phyloP scores from a whole-genome alignment of 2,888 invertebrate species.

The Dysmachus trigonus region DNA sequence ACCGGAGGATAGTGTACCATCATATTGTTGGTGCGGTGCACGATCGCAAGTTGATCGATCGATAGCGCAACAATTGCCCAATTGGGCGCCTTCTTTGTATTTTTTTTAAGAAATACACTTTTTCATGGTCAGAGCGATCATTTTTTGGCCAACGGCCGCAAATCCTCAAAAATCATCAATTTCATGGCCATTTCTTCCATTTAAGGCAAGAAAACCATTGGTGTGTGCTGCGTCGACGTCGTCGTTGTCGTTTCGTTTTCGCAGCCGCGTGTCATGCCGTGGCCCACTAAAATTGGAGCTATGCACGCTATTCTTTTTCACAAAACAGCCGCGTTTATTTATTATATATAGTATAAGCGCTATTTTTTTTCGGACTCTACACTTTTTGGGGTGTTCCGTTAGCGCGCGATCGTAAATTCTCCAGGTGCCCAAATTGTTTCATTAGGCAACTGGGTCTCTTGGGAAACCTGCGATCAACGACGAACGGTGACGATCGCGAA shows the following conservation, averaged over 20 bases:
- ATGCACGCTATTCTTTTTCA: neutral
- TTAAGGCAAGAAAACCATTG: neutral
- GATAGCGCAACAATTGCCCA: conserved; percentile 35
- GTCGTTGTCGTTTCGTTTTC: no score
- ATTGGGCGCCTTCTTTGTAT: conserved; percentile 10
- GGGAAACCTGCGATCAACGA: neutral
- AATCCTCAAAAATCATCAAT: conserved; percentile 1
- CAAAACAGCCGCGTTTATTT: neutral
- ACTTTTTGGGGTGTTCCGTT: neutral
- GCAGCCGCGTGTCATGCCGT: neutral
- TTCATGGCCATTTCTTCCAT: conserved; percentile 30
- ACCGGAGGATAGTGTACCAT: neutral
- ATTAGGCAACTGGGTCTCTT: neutral
- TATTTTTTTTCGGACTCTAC: neutral
- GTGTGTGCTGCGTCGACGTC: neutral
- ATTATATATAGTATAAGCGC: no score
- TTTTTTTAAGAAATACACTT: neutral
- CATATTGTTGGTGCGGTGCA: neutral
- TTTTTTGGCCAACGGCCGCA: conserved; percentile 28
- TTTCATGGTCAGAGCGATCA: conserved; percentile 30
- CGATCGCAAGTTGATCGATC: conserved; percentile 10
- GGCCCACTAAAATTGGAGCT: neutral
- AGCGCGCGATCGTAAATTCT: neutral
- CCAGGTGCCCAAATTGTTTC: neutral
- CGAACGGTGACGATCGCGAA: neutral